Base-by-base conservation (phyloP, 2,888 invertebrate species). In the Dynastes maya region DNA sequence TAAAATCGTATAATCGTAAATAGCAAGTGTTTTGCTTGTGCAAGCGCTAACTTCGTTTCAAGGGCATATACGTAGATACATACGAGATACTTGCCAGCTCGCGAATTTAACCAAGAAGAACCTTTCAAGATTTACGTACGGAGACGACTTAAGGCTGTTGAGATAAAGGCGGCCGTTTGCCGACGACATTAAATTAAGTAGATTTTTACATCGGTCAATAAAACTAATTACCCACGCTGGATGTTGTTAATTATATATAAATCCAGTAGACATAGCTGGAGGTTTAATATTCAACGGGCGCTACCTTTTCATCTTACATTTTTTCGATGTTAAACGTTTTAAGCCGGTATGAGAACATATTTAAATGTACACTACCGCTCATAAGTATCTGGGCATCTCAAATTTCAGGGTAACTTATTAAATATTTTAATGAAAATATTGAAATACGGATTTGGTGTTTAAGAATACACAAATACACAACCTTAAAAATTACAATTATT, bases 151-250 rank as follows among this genome's bases (percentile, higher is more conserved):
- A 53, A 53, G 16, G 53, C 53, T 16, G 11, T 45, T 1, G 53
- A 53, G 53, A 53, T 53, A n/a, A 58, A 58, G 22, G 55, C 16
- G 0, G 55, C 45, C 16, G 22, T 22, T 22, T 9, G 55, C 55
- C 55, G 55, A 58, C 55, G 65, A 67, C 65, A 45, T 67, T 67
- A 67, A 67, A 67, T 67, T 67, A 67, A 40, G 45, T 45, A 67
- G 40, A 40, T 67, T 67, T 63, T 63, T 63, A 29, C 63, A 63
- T 63, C 63, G 27, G 29, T 32, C 32, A 63, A 75, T 63, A 75
- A 75, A 75, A 63, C 75, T 64, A 76, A 76, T 76, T 76, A 64
- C 76, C 75, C 63, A 49, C 55, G 75, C 8, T 45, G 2, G 40
- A 75, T 53, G 65, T 76, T 64, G 65, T 76, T 76, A 76, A 76